Evolutionary conservation across 2,797 vertebrate species (phyloP), one percentile per base, ranked within the genome.

Genomic region (Eurystomus glaucurus): DNA sequence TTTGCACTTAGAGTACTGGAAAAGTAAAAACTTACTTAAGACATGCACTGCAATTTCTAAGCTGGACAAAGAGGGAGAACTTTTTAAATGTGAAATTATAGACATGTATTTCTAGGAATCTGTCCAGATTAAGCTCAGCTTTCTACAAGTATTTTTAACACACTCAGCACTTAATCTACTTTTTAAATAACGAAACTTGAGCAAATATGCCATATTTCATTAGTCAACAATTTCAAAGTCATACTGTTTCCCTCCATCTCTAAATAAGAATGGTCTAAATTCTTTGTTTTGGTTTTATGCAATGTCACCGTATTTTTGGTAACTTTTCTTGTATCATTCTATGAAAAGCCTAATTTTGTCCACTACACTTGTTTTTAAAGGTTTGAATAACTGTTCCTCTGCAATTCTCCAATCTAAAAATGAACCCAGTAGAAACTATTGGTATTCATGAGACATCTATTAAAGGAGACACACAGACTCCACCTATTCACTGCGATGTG

Each of bases 301-400:
- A 43, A 10, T 1, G 0, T 31, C 33, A 69, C 5, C 11, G 2
- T 29, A 28, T 11, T 69, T 64, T 64, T 70, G 10, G 4, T 28
- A 91, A 65, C 8, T 62, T 39, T 58, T 43, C 26, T 50, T 26
- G 3, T 52, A n/a, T 26, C 18, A 37, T 55, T 26, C 16, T 18
- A 17, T 5, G 45, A 39, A 23, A 86, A 75, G 11, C 11, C 28
- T 48, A 18, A 12, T 3, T 61, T 88, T 61, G 52, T 21, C 23
- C n/a, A 26, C 39, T 79, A 26, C 2, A 8, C 25, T 70, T 88
- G 5, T 28, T 88, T 76, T 58, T 31, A 70, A 51, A 82, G 80
- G 29, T 11, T 18, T 46, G 10, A 79, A 2, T 57, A 72, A 79
- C 33, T 37, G 7, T 23, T 75, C 10, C 22, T 41, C 81, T 25